These are phyloP conservation scores for Drosophila ficusphila DNA, from an alignment of 1,140 invertebrate species.

Conservation along the genomic window DNA sequence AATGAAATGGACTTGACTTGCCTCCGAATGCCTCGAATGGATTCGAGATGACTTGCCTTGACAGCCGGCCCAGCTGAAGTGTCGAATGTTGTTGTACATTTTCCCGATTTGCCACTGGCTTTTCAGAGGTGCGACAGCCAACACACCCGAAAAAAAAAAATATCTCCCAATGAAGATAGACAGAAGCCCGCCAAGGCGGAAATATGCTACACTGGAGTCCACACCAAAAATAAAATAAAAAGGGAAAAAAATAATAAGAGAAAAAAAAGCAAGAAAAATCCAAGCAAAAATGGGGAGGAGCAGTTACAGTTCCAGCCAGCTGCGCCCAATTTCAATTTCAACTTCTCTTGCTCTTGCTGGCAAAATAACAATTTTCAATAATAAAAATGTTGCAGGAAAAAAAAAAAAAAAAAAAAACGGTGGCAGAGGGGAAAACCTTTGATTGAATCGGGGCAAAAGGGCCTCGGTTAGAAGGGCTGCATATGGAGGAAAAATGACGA, in stretches of 20 bases:
- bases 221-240: neutral
- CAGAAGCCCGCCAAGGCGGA: constrained; percentile 44
- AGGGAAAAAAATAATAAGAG: neutral
- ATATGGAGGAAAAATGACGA: neutral
- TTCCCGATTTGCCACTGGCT: constrained; percentile 5
- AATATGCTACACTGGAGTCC: constrained; percentile 53
- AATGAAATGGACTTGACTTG: constrained; percentile 37
- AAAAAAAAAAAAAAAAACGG: constrained; percentile 8
- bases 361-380: constrained; percentile 53
- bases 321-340: constrained; percentile 56
- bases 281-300: constrained; percentile 16
- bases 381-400: constrained; percentile 47
- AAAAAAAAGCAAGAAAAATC: neutral
- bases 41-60: constrained; percentile 15
- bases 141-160: constrained; percentile 55
- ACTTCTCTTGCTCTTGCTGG: constrained; percentile 4
- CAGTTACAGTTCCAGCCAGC: constrained; percentile 49
- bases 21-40: neutral
- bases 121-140: constrained; percentile 53
- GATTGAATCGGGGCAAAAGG: constrained; percentile 17
- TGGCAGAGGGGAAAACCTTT: neutral
- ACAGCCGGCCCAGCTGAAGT: constrained; percentile 30
- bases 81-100: constrained; percentile 24
- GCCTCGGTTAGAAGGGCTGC: neutral
- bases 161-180: constrained; percentile 34